A percentile compares a stretch with the other conserved stretches of the same genome.
Conservation (phyloP, 2,113 vertebrate species). For the Morone saxatilis region DNA sequence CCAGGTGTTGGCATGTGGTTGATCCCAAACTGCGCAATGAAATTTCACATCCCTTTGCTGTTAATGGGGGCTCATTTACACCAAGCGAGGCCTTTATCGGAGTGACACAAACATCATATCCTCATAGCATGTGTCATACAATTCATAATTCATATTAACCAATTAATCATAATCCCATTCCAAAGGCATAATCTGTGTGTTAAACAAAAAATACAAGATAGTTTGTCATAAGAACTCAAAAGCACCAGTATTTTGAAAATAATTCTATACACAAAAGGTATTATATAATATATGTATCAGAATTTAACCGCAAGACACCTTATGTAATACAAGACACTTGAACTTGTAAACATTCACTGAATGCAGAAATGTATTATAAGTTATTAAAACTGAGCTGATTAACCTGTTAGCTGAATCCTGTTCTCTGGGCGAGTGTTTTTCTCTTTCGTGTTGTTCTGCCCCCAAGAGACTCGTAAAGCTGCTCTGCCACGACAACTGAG, state of each 20-base stretch:
- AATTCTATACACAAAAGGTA: background rate
- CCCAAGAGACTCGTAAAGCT: constrained; percentile 23
- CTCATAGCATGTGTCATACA: background rate
- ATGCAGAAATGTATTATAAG: background rate
- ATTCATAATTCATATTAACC: background rate
- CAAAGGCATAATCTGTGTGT: background rate
- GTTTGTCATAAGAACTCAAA: background rate
- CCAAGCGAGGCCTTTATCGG: background rate
- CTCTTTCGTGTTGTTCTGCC: background rate
- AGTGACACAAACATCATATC: background rate
- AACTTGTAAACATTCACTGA: background rate
- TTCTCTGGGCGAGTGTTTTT: background rate
- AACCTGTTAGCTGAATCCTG: background rate
- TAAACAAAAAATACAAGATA: background rate
- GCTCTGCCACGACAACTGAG: constrained; percentile 7
- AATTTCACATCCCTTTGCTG: constrained; percentile 13
- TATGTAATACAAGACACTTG: background rate
- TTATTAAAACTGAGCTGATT: background rate
- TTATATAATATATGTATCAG: too few relatives aligned
- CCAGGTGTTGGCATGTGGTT: constrained; percentile 18
- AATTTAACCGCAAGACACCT: background rate
- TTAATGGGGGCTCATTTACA: constrained; percentile 18
- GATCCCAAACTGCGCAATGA: constrained; percentile 29
- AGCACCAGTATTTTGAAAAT: background rate
- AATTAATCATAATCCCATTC: background rate